Evolutionary conservation across 2,888 invertebrate genomes (phyloP), one percentile per base, ranked within the genome.

Genomic region (Meandrusa payeni): DNA sequence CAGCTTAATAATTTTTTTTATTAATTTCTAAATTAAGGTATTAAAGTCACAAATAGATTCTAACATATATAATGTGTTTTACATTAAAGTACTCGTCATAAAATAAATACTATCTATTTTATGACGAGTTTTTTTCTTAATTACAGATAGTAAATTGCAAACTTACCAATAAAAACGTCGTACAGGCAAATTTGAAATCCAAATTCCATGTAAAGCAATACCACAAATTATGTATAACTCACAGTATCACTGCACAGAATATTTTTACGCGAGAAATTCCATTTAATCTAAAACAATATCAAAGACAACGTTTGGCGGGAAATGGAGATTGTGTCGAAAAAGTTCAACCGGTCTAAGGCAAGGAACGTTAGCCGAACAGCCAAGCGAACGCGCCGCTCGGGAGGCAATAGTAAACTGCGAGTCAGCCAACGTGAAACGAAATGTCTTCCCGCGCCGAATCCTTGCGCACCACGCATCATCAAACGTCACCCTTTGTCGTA

Each of bases 301-400:
- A 55, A 55, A 62, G 57, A 41, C 50, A 39, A 44, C 57, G 60
- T 55, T 67, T 69, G 81, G 85, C 83, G 83, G 78, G 81, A 82
- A 82, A 70, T n/a, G n/a, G n/a, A 48, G 36, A 26, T 42, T 47
- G 45, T 64, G 53, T 63, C 81, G 85, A 70, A 80, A 85, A 86
- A 86, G 85, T 86, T 86, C 78, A 57, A 46, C 47, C 54, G 53
- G 50, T 54, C 55, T 46, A 39, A 47, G 54, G 51, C 48, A 43
- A 46, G 46, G 43, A 46, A n/a, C n/a, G 22, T 22, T 11, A 46
- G 29, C 46, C 51, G 50, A 58, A 46, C 54, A 59, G 65, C 63
- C 61, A 54, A 51, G 63, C 75, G 69, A 54, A 62, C 71, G 57
- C 59, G 49, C 59, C 51, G 57, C 52, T 52, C 55, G 66, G 58